Evolutionary conservation across 2,797 vertebrate genomes (phyloP), one percentile per base, ranked within the genome.

Genomic region (Falco naumanni): DNA sequence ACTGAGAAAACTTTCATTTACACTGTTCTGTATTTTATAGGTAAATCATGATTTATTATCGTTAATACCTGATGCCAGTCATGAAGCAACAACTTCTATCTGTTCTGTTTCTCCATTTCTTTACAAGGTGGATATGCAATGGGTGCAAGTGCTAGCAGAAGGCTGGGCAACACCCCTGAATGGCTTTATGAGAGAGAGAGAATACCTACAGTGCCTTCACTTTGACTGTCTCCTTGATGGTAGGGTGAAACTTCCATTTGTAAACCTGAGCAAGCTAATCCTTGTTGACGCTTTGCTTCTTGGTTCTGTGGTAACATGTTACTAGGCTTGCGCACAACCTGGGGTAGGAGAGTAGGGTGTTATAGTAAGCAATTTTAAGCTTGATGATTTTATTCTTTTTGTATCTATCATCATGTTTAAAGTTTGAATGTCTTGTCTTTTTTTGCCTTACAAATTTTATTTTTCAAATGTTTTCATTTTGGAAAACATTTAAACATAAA

Each of bases 141-240:
- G 99, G 99, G 99, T 99, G 51, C 99, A 99, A 97, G 99, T 99
- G 74, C 97, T 99, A 96, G 99, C 99, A 15, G 99, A 99, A 98
- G 99, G 99, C 33, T 99, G 99, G 99, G 99, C 99, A 48, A 99
- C 99, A 20, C 99, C 99, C 16, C 97, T 99, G 74, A 99, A 99
- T 21, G 99, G 99, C 96, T 99, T 99, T 89, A 99, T 99, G 99
- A 98, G 99, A 91, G 99, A 99, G 96, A 98, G 99, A 81, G 99
- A 99, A 96, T 99, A 98, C 96, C 96, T 99, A 54, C 99, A 99
- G 97, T 99, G 99, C 98, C 99, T 99, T 96, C 99, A 99, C 96
- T 99, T 99, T 72, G 99, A 99, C 97, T 99, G 99, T 87, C 98
- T 99, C 43, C 98, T 99, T 18, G 99, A 99, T 89, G 99, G 99